These are phyloP conservation scores for Lutraria lutraria DNA, from an alignment of 2,888 invertebrate genomes.

Conservation along the genomic window DNA sequence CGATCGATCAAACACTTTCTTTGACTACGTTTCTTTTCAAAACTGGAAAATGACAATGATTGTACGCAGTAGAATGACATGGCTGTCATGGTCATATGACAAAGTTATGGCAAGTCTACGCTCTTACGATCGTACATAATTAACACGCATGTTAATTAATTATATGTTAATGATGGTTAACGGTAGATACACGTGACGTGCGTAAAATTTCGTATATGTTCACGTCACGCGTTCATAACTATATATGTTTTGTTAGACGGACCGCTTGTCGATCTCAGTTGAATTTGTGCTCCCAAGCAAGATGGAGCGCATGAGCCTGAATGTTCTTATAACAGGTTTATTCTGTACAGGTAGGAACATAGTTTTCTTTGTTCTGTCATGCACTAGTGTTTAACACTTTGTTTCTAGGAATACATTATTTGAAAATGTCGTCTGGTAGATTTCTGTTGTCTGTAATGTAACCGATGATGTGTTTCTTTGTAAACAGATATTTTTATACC, in stretches of 20 bases:
- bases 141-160: slow-evolving; percentile 14
- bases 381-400: neutral
- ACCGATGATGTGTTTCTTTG: neutral
- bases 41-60: neutral
- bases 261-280: slow-evolving; percentile 32
- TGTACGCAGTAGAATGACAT: neutral
- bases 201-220: slow-evolving; percentile 17
- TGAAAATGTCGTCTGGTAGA: neutral
- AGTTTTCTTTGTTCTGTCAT: neutral
- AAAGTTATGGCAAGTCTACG: slow-evolving; percentile 15
- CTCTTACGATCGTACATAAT: neutral
- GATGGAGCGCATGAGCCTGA: slow-evolving; percentile 33
- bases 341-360: slow-evolving; percentile 32
- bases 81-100: neutral
- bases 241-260: slow-evolving; percentile 30
- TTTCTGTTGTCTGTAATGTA: neutral
- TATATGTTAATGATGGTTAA: slow-evolving; percentile 15
- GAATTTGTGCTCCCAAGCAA: slow-evolving; percentile 29
- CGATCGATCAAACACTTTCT: neutral
- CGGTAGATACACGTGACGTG: slow-evolving; percentile 36
- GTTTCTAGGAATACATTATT: neutral
- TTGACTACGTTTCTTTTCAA: neutral
- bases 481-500: neutral
- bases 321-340: neutral
- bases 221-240: slow-evolving; percentile 33